Conservation (phyloP, 35 echinoderm and acorn worm species). For the Apostichopus japonicus region DNA sequence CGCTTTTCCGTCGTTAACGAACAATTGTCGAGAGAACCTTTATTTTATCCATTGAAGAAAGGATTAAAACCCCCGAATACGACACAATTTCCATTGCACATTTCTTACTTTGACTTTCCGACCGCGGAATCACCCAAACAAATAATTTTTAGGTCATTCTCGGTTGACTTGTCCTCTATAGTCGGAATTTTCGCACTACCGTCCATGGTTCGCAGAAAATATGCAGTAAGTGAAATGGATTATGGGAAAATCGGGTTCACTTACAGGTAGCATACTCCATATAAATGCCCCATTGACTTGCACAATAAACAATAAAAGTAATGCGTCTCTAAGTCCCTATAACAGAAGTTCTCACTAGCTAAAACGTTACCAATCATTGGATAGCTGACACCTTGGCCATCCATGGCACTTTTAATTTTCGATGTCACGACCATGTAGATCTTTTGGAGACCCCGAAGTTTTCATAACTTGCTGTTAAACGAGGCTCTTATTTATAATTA, state of each 20-base stretch:
- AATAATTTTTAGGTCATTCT: conserved; percentile 69
- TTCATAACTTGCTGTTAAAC: no score
- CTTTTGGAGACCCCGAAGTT: no score
- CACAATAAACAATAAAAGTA: not conserved
- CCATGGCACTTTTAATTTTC: no score
- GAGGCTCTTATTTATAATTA: no score
- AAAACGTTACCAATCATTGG: no score
- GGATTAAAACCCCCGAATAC: not conserved
- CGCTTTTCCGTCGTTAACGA: conserved; percentile 30
- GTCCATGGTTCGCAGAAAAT: conserved; percentile 67
- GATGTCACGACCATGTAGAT: no score
- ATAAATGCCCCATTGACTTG: no score
- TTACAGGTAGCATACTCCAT: no score
- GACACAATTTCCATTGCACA: no score
- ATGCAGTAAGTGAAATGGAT: conserved; percentile 12
- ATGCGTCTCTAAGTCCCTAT: not conserved
- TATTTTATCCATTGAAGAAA: not conserved
- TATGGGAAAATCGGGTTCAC: not conserved
- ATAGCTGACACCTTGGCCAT: no score
- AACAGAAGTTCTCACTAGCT: no score
- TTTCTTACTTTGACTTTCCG: conserved; percentile 68
- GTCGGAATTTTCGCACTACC: conserved; percentile 51
- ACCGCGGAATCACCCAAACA: conserved; percentile 70
- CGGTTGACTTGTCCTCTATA: conserved; percentile 47
- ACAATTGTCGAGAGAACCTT: not conserved